A percentile compares a stretch with the other conserved stretches of the same genome.
These are phyloP conservation scores for Pipistrellus nathusii DNA, from an alignment of 2,797 vertebrate genomes.

Conservation along the genomic window DNA sequence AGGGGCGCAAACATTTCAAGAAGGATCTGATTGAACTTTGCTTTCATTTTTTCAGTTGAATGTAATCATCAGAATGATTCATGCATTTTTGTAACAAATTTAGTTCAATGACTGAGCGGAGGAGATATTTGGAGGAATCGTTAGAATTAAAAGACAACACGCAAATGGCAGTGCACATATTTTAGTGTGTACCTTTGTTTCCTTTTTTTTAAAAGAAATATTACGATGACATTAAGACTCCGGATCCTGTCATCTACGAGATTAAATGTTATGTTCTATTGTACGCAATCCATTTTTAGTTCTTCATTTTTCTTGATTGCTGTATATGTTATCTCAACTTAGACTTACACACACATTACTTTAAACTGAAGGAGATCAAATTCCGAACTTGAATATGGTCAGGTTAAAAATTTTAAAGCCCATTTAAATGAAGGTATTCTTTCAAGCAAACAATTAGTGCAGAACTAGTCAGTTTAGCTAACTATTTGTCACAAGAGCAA, in stretches of 20 bases:
- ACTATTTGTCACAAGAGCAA: background rate
- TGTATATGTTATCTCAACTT: slow-evolving; percentile 7
- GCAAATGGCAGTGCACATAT: background rate
- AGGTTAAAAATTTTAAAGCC: slow-evolving; percentile 64
- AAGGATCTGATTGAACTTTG: slow-evolving; percentile 75
- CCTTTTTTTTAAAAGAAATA: background rate
- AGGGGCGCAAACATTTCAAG: slow-evolving; percentile 50
- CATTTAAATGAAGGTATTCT: slow-evolving; percentile 54
- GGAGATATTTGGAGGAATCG: slow-evolving; percentile 20
- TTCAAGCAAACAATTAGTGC: slow-evolving; percentile 54
- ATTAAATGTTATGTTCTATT: slow-evolving; percentile 32
- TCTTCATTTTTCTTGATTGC: slow-evolving; percentile 45
- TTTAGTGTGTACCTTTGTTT: slow-evolving; percentile 18
- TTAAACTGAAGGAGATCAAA: slow-evolving; percentile 40
- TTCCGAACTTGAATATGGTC: slow-evolving; percentile 60
- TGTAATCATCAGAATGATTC: slow-evolving; percentile 77
- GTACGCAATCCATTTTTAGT: background rate
- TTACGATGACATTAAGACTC: slow-evolving; percentile 37
- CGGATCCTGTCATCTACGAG: background rate
- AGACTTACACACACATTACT: background rate
- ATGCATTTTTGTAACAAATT: slow-evolving; percentile 76
- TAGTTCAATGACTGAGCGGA: slow-evolving; percentile 48
- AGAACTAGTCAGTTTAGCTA: slow-evolving; percentile 56
- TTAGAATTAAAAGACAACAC: slow-evolving; percentile 4
- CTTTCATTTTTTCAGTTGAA: slow-evolving; percentile 82